A percentile compares a stretch with the other conserved stretches of the same genome.
Evolutionary conservation across 2,113 vertebrate species (phyloP).

Genomic region (Oryzias woworae): DNA sequence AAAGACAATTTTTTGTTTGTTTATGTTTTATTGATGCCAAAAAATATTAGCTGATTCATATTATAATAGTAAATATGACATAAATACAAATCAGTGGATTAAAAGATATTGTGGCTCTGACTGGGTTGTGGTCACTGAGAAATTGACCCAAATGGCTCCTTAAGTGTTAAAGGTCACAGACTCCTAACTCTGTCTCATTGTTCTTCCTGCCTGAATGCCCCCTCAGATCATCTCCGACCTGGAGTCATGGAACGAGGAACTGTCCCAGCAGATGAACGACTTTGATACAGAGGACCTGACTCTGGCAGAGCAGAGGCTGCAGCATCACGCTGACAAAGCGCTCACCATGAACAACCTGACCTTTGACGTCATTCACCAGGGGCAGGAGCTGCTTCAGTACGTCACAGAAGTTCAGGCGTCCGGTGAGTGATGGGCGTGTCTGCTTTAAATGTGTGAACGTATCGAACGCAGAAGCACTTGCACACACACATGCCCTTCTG

Average conservation of each 20-base stretch:
- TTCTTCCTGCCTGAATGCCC: background rate
- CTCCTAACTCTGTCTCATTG: background rate
- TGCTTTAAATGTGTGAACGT: background rate
- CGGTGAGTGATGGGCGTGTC: slow-evolving; percentile 79
- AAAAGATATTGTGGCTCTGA: too few species aligned
- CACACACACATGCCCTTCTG: background rate
- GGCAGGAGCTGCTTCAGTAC: slow-evolving; percentile 95
- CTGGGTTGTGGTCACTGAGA: too few species aligned
- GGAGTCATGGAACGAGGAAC: slow-evolving; percentile 98
- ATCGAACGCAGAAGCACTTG: too few species aligned
- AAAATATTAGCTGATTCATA: too few species aligned
- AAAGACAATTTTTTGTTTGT: too few species aligned
- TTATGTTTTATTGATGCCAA: too few species aligned
- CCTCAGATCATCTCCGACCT: slow-evolving; percentile 97
- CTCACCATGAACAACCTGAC: slow-evolving; percentile 99
- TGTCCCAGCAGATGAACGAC: slow-evolving; percentile 95
- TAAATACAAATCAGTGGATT: too few species aligned
- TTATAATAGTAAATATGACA: too few species aligned
- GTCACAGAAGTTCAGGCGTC: slow-evolving; percentile 98
- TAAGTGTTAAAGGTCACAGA: background rate
- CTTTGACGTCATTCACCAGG: slow-evolving; percentile 98
- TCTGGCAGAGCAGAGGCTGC: slow-evolving; percentile 93
- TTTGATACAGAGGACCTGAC: slow-evolving; percentile 98
- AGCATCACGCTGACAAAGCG: slow-evolving; percentile 98
- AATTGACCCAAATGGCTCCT: too few species aligned